Base-by-base conservation (phyloP, 2,113 vertebrate genomes). In the Cettia cetti region DNA sequence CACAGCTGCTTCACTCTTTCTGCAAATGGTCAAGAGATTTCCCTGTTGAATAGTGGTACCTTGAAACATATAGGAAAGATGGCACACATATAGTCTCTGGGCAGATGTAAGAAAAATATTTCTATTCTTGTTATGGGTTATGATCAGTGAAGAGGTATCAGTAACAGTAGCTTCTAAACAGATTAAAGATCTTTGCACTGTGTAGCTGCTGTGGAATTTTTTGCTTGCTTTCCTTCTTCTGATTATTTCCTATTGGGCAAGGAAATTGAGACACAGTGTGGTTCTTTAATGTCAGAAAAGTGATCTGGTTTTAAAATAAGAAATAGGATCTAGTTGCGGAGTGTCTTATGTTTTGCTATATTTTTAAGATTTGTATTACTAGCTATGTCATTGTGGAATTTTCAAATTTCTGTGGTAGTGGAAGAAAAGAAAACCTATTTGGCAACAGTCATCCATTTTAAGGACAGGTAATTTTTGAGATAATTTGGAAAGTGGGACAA, bases 81-180 rank as follows among this genome's bases (percentile, higher is more conserved):
- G 7, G 9, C 35, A 47, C 1, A 1, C 5, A 6, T 1, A 1
- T 23, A 11, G 59, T 57, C 6, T 65, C 40, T 66, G 31, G 27
- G 11, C 22, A 77, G 13, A 23, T 72, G 27, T 23, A 69, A 64
- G 39, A 68, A 68, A 68, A 66, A 28, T 39, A 45, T 5, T 59
- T 64, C 8, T 37, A 0, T 70, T 33, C 12, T 49, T 69, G 11
- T 39, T 10, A 37, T 23, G 75, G 16, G 13, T 13, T 56, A 5
- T 68, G 52, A 74, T 21, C 35, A 75, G 28, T 79, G 30, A 77
- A 54, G 20, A 76, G 19, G 3, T 18, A 56, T 81, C 11, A 26
- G 45, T 40, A 77, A 5, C 24, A 71, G n/a, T 31, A 83, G 13
- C 30, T 86, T 9, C 24, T 59, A 64, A 86, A 53, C 15, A 59